Conservation (phyloP, 2,797 vertebrate species). For the Zenarchopterus dispar region DNA sequence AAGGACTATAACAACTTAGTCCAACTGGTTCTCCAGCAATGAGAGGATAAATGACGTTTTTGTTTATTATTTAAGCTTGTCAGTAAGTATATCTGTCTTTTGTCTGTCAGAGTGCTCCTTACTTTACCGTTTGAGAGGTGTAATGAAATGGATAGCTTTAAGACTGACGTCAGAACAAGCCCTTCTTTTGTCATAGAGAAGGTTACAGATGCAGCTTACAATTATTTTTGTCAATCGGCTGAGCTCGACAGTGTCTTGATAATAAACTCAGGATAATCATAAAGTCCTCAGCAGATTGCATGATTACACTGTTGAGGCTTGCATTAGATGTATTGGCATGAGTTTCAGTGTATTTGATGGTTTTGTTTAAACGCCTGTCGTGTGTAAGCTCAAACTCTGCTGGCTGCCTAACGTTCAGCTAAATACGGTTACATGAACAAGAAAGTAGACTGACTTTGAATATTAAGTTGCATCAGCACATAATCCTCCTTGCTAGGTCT, state of each 20-base stretch:
- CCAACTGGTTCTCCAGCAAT: slow-evolving; percentile 22
- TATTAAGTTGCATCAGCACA: too few species aligned
- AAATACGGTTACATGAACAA: neutral
- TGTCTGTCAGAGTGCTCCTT: neutral
- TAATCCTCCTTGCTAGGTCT: too few species aligned
- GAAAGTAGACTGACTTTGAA: too few species aligned
- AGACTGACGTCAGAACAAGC: neutral
- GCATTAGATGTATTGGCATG: slow-evolving; percentile 21
- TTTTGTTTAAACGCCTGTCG: slow-evolving; percentile 40
- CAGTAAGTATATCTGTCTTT: neutral
- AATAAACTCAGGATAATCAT: slow-evolving; percentile 21
- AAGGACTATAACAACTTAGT: neutral
- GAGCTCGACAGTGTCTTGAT: slow-evolving; percentile 13
- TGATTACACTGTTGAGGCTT: slow-evolving; percentile 20
- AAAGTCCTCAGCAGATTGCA: slow-evolving; percentile 21
- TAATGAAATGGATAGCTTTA: neutral
- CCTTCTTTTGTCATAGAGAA: neutral
- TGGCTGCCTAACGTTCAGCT: slow-evolving; percentile 35
- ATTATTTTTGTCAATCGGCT: slow-evolving; percentile 16
- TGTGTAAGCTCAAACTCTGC: slow-evolving; percentile 37
- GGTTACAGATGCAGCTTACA: slow-evolving; percentile 7
- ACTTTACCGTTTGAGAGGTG: neutral
- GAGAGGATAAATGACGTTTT: neutral
- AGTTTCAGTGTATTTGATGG: slow-evolving; percentile 50
- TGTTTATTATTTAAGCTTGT: neutral